Percentiles rank a stretch among this genome's conserved stretches.
Evolutionary conservation across 2,888 invertebrate species (phyloP).

Genomic region (Mimumesa dahlbomi): DNA sequence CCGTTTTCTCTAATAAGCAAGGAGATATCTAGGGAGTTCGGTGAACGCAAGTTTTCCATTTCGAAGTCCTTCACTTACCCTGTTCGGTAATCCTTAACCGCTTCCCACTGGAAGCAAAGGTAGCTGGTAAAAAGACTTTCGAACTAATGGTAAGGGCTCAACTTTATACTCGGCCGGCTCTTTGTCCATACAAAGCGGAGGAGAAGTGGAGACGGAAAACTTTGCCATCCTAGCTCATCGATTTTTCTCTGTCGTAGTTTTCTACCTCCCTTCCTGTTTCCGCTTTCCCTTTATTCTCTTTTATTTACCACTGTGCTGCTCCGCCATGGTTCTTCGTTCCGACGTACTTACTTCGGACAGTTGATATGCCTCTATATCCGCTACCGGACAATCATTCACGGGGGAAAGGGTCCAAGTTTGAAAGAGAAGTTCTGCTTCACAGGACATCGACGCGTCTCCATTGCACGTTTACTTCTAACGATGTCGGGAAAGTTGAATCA

Average conservation of each 20-base stretch:
- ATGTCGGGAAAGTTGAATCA: neutral
- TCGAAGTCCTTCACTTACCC: neutral
- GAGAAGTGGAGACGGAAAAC: constrained; percentile 47
- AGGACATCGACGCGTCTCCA: neutral
- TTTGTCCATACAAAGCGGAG: constrained; percentile 36
- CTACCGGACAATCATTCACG: constrained; percentile 39
- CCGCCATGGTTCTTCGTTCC: neutral
- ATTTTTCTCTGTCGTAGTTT: constrained; percentile 38
- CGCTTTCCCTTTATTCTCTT: constrained; percentile 10
- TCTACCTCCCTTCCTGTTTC: neutral
- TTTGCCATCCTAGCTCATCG: constrained; percentile 47
- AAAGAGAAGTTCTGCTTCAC: neutral
- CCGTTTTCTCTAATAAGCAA: constrained; percentile 20
- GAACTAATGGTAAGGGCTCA: constrained; percentile 46
- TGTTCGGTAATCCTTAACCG: constrained; percentile 42
- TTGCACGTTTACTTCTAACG: neutral
- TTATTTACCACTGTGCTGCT: constrained; percentile 1
- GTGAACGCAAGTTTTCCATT: constrained; percentile 28
- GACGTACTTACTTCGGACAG: neutral
- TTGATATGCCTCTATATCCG: constrained; percentile 11
- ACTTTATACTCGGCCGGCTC: constrained; percentile 51
- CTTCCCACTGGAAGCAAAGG: constrained; percentile 35
- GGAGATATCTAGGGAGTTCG: constrained; percentile 8
- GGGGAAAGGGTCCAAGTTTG: constrained; percentile 5
- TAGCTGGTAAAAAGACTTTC: constrained; percentile 38